A percentile compares a stretch with the other conserved stretches of the same genome.
Conservation (phyloP, 2,888 invertebrate genomes). For the Habrosyne pyritoides region DNA sequence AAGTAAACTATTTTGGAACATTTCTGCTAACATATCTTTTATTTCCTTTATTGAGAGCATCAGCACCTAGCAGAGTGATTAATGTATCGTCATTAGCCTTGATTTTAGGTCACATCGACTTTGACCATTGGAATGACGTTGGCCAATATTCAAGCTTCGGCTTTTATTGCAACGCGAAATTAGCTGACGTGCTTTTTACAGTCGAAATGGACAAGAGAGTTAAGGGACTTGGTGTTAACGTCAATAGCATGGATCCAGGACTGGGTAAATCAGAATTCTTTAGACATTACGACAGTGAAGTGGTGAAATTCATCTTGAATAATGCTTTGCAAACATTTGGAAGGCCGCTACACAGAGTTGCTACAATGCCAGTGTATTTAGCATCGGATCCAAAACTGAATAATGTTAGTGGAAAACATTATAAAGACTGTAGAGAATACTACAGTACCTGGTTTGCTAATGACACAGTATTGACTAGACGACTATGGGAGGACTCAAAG, state of each 20-base stretch:
- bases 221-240: constrained; percentile 84
- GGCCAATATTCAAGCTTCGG: constrained; percentile 84
- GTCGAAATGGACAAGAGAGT: constrained; percentile 79
- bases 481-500: constrained; percentile 59
- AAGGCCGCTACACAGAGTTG: constrained; percentile 48
- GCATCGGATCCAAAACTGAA: constrained; percentile 53
- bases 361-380: constrained; percentile 60
- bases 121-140: constrained; percentile 88
- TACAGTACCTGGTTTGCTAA: constrained; percentile 71
- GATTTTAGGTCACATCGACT: constrained; percentile 86
- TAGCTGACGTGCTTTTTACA: constrained; percentile 57
- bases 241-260: constrained; percentile 93
- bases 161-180: constrained; percentile 78
- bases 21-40: constrained; percentile 63
- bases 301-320: constrained; percentile 41
- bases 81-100: constrained; percentile 82
- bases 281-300: constrained; percentile 69
- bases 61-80: constrained; percentile 62
- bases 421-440: constrained; percentile 59
- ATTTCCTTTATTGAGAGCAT: constrained; percentile 54
- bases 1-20: constrained; percentile 75
- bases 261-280: constrained; percentile 91
- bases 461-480: constrained; percentile 43
- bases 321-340: constrained; percentile 46
- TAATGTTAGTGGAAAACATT: constrained; percentile 59